Percentiles rank a stretch among this genome's conserved stretches.
These are phyloP conservation scores for Drosophila algonquin DNA, from an alignment of 2,888 invertebrate genomes.

Conservation along the genomic window DNA sequence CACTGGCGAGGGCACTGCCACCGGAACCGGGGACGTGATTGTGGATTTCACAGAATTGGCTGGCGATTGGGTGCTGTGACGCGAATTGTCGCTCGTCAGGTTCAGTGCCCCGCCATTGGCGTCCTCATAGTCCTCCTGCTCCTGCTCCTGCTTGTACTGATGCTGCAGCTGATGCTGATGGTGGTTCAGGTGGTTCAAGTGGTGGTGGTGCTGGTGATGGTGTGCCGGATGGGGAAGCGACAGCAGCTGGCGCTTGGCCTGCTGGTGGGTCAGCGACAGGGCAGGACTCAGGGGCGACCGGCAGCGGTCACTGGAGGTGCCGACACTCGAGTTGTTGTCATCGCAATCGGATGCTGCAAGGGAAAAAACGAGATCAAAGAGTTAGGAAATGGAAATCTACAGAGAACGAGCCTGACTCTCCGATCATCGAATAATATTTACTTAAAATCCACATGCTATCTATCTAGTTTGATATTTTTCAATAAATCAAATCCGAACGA, in stretches of 20 bases:
- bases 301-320: conserved; percentile 83
- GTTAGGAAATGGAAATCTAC: conserved; percentile 6
- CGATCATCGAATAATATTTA: background rate
- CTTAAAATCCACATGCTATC: no score
- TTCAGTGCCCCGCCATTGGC: conserved; percentile 81
- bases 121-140: conserved; percentile 76
- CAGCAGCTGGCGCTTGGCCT: conserved; percentile 68
- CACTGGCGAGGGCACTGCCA: conserved; percentile 35
- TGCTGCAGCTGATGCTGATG: conserved; percentile 66
- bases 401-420: no score
- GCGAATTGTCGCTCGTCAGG: conserved; percentile 82
- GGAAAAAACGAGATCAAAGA: background rate
- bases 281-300: conserved; percentile 82
- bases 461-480: no score
- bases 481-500: background rate
- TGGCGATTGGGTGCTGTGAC: conserved; percentile 81
- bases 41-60: conserved; percentile 68
- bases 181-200: conserved; percentile 51
- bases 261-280: conserved; percentile 61
- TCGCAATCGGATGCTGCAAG: conserved; percentile 82
- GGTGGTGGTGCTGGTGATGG: conserved; percentile 45
- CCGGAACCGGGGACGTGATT: conserved; percentile 42
- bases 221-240: conserved; percentile 70
- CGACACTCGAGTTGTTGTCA: conserved; percentile 82
- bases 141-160: conserved; percentile 59